These are phyloP conservation scores for Augiades crinisus DNA, from an alignment of 2,888 invertebrate genomes.

Conservation along the genomic window DNA sequence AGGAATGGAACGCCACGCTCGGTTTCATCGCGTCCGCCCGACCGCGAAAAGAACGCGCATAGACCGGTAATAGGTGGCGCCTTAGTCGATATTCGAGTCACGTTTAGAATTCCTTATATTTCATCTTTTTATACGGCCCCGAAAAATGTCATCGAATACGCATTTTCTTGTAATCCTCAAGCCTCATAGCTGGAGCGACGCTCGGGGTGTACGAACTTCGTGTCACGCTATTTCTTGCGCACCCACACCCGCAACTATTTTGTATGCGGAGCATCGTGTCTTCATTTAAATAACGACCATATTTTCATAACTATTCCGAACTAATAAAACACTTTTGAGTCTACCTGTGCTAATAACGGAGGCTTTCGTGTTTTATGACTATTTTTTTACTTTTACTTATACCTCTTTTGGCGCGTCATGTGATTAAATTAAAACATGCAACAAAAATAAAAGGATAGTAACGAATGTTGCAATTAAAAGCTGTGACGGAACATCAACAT, in stretches of 20 bases:
- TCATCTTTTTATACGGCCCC: constrained; percentile 78
- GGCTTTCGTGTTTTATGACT: too few species aligned
- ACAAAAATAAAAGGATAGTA: too few species aligned
- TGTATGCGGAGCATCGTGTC: constrained; percentile 65
- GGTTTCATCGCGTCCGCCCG: constrained; percentile 72
- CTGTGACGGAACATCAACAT: too few species aligned
- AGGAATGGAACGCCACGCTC: constrained; percentile 77
- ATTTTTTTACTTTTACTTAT: too few species aligned
- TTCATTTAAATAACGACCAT: constrained; percentile 45
- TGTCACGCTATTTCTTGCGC: constrained; percentile 46
- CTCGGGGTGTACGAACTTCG: constrained; percentile 48
- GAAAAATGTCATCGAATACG: constrained; percentile 82
- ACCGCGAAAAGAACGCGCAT: constrained; percentile 73
- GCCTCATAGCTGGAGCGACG: constrained; percentile 69
- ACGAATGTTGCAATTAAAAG: too few species aligned
- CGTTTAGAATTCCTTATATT: constrained; percentile 80
- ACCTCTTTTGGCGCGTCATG: too few species aligned
- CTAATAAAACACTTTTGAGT: not conserved
- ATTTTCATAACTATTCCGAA: constrained; percentile 4
- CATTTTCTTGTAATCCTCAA: constrained; percentile 80
- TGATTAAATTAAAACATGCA: too few species aligned
- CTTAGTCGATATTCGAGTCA: constrained; percentile 70
- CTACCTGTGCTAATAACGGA: too few species aligned
- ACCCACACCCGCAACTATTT: constrained; percentile 46
- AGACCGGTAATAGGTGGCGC: constrained; percentile 78